Evolutionary conservation across 1,140 invertebrate species (phyloP).

Genomic region (Nasonia longicornis): DNA sequence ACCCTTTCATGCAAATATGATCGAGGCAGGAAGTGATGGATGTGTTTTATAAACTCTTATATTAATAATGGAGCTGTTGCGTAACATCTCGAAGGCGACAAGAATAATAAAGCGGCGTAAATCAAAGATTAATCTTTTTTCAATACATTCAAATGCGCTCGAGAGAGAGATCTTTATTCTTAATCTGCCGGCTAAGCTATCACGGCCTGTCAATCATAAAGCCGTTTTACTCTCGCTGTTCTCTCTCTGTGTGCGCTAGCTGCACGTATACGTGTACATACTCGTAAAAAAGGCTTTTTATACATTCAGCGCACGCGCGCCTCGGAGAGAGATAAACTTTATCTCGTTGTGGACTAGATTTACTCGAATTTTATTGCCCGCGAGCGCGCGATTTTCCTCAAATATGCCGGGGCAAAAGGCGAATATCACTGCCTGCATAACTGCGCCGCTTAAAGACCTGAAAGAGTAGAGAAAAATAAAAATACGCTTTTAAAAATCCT

Average conservation of each 20-base stretch:
- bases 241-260: no score
- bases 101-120: not conserved
- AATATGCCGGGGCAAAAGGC: not conserved
- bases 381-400: not conserved
- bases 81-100: not conserved
- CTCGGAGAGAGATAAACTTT: not conserved
- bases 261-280: not conserved
- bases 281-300: not conserved
- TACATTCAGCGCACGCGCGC: not conserved
- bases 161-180: not conserved
- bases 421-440: not conserved
- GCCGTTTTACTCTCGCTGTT: not conserved
- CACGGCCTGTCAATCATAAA: not conserved
- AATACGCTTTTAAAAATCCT: not conserved
- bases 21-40: no score
- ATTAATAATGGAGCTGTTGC: not conserved
- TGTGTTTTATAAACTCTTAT: no score
- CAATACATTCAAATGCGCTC: not conserved
- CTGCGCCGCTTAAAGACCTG: not conserved
- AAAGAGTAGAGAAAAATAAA: not conserved
- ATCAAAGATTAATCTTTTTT: constrained; percentile 1
- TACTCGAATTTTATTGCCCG: not conserved
- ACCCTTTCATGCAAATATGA: no score
- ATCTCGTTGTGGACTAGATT: not conserved
- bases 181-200: not conserved